phyloP scores from a whole-genome alignment of 2,113 vertebrate species.

The Eubucco bourcierii region DNA sequence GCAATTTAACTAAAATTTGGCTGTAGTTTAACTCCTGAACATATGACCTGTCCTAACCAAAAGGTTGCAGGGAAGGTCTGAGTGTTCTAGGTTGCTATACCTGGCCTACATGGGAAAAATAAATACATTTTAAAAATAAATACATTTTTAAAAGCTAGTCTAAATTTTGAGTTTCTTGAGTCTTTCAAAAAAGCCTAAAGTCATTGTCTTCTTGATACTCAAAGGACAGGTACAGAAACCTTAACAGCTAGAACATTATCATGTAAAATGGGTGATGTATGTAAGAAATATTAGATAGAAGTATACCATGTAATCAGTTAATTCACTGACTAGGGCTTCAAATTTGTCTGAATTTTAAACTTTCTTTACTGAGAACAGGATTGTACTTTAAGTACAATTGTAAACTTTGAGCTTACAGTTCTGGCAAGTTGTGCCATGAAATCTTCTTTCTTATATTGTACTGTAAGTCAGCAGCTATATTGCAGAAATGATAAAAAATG shows the following conservation, averaged over 20 bases:
- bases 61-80: not conserved
- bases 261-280: not conserved
- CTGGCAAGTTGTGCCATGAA: not conserved
- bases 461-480: not conserved
- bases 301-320: not conserved
- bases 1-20: not conserved
- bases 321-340: not conserved
- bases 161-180: not conserved
- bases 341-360: not conserved
- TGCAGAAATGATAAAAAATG: not conserved
- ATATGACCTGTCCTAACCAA: fast-evolving
- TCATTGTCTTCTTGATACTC: not conserved
- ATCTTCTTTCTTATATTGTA: not conserved
- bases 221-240: not conserved
- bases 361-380: not conserved
- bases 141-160: not conserved
- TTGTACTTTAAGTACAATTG: not conserved
- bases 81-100: not conserved
- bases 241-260: not conserved
- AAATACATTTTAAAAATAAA: not conserved
- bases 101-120: fast-evolving
- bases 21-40: not conserved
- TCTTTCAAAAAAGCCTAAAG: not conserved
- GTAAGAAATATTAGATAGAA: not conserved
- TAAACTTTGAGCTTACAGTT: not conserved